These are phyloP conservation scores for Whitmania pigra DNA, from an alignment of 1,140 invertebrate species.

Conservation along the genomic window DNA sequence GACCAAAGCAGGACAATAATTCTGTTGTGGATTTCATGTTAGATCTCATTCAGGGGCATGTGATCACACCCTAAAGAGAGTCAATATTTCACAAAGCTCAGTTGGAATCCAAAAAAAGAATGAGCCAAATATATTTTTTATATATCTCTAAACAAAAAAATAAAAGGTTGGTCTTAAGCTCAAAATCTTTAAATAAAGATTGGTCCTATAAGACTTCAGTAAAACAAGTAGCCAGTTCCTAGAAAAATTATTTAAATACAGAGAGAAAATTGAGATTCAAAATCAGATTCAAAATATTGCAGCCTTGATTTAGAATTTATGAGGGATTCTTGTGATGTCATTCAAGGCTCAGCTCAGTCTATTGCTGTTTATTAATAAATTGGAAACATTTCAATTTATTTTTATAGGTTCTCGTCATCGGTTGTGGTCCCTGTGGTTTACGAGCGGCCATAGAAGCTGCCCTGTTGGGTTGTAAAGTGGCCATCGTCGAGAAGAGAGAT, in stretches of 20 bases:
- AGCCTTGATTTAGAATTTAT: background rate
- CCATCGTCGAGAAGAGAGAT: slow-evolving; percentile 42
- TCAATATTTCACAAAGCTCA: too few species aligned
- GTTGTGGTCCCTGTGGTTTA: slow-evolving; percentile 85
- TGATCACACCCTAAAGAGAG: too few species aligned
- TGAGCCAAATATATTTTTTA: too few species aligned
- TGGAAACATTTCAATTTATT: background rate
- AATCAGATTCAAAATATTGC: background rate
- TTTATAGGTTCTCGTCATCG: slow-evolving; percentile 61
- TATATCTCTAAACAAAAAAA: too few species aligned
- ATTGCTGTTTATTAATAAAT: background rate
- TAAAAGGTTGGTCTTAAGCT: too few species aligned
- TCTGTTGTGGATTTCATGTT: too few species aligned
- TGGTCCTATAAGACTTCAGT: too few species aligned
- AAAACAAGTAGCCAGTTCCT: background rate
- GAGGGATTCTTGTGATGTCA: background rate
- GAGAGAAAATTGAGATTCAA: background rate
- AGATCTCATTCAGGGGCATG: too few species aligned
- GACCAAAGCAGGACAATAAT: too few species aligned
- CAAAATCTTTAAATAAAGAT: too few species aligned
- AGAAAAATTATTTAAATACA: background rate
- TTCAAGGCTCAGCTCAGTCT: too few species aligned
- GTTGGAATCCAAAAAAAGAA: too few species aligned
- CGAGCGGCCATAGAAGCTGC: slow-evolving; percentile 90
- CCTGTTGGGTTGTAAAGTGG: slow-evolving; percentile 70